Conservation (phyloP, 1,140 invertebrate species). For the Solenopsis fugax region DNA sequence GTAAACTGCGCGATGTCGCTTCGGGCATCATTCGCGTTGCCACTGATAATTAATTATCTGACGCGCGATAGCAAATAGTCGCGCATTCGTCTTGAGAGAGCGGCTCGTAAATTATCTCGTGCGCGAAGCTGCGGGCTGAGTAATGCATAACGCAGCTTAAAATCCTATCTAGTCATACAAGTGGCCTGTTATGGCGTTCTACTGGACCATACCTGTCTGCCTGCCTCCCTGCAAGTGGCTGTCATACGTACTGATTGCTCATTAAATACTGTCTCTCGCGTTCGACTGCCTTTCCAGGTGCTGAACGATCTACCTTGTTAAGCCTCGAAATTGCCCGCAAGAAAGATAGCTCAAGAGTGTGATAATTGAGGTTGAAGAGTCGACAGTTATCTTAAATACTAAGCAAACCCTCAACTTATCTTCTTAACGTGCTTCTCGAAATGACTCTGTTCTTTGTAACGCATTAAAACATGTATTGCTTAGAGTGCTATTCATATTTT, state of each 20-base stretch:
- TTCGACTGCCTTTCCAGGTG: slow-evolving; percentile 15
- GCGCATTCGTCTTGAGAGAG: slow-evolving; percentile 58
- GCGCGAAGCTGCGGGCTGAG: slow-evolving; percentile 27
- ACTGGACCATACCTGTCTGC: neutral
- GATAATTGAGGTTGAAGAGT: neutral
- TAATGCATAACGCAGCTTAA: slow-evolving; percentile 27
- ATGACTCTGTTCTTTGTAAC: neutral
- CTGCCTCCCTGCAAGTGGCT: neutral
- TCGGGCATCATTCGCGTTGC: neutral
- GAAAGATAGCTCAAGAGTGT: neutral
- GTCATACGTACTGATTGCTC: neutral
- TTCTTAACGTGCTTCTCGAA: neutral
- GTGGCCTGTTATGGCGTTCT: neutral
- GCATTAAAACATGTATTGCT: neutral
- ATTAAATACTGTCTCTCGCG: slow-evolving; percentile 47
- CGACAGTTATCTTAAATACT: neutral
- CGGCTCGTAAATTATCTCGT: slow-evolving; percentile 53
- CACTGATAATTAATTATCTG: slow-evolving; percentile 53
- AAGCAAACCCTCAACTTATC: neutral
- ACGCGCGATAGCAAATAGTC: slow-evolving; percentile 52
- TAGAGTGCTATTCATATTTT: too few relatives aligned
- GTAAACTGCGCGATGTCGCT: neutral
- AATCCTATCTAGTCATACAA: slow-evolving; percentile 39
- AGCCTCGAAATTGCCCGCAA: neutral
- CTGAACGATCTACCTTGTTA: slow-evolving; percentile 22